Evolutionary conservation across 2,113 vertebrate genomes (phyloP), one percentile per base, ranked within the genome.

Genomic region (Coregonus clupeaformis): DNA sequence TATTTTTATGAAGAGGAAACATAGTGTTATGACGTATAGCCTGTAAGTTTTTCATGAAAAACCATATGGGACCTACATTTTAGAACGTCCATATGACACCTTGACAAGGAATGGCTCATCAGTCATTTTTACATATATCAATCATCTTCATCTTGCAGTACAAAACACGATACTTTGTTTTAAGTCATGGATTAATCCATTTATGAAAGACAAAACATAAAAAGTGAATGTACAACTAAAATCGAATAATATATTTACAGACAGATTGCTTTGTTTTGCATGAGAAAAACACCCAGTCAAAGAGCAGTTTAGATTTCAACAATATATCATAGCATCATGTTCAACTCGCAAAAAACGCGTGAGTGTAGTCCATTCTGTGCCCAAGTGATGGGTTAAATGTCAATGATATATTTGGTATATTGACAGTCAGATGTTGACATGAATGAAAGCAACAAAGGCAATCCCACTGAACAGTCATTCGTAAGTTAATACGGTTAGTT

Each of bases 161-260:
- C 87, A 79, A 89, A 85, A 92, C 92, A 93, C 84, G 90, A 92
- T 90, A 89, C 86, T 85, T 84, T 85, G 88, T 87, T 93, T 90
- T 81, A 90, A 93, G 91, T 89, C 89, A 95, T 95, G 94, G 82
- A 98, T 97, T 98, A 98, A 95, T 98, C 96, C 95, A 94, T 97
- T 95, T 97, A 60, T 60, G 49, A 52, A 52, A 52, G 95, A 95
- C 95, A 97, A 98, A 95, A 92, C 96, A 98, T 98, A 99, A 95
- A 99, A 99, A 98, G 95, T 96, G 95, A 97, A 95, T 91, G 82
- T 97, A 99, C 96, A 99, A 94, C 96, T 97, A 94, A 96, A 96
- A 95, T 96, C 93, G 93, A 94, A 95, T 95, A 95, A 95, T 94
- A 96, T 99, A 97, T 98, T 97, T 97, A 99, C 94, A 98, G 85